Evolutionary conservation across 2,113 vertebrate species (phyloP).

Genomic region (Stegostoma tigrinum): DNA sequence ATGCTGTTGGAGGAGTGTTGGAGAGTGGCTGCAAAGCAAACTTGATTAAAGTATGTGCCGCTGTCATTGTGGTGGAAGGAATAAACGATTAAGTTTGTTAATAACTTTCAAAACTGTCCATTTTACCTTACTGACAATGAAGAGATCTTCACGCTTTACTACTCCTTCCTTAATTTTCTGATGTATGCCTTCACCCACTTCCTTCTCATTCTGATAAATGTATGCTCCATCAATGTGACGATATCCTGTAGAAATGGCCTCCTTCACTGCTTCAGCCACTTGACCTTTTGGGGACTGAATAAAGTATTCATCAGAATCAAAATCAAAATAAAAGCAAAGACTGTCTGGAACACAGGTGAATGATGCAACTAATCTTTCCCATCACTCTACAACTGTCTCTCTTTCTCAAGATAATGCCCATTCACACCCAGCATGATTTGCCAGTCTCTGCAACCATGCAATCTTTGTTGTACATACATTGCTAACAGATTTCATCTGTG

Average conservation of each 20-base stretch:
- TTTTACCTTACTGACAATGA: conserved; percentile 80
- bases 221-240: conserved; percentile 75
- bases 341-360: not conserved
- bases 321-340: not conserved
- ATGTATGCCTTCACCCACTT: conserved; percentile 69
- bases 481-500: too few species aligned
- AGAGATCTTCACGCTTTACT: conserved; percentile 78
- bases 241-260: conserved; percentile 70
- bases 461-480: not conserved
- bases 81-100: not conserved
- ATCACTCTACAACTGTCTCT: not conserved
- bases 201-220: conserved; percentile 72
- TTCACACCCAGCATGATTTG: not conserved
- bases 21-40: too few species aligned
- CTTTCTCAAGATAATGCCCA: not conserved
- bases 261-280: conserved; percentile 60
- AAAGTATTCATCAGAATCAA: not conserved
- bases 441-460: not conserved
- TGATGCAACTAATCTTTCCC: not conserved
- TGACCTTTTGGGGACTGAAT: conserved; percentile 63
- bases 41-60: not conserved
- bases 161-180: conserved; percentile 62
- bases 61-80: too few species aligned
- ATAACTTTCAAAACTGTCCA: not conserved
- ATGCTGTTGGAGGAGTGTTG: not conserved